Percentiles rank a stretch among this genome's conserved stretches.
Evolutionary conservation across 2,113 vertebrate species (phyloP).

Genomic region (Sterrhoptilus dennistouni): DNA sequence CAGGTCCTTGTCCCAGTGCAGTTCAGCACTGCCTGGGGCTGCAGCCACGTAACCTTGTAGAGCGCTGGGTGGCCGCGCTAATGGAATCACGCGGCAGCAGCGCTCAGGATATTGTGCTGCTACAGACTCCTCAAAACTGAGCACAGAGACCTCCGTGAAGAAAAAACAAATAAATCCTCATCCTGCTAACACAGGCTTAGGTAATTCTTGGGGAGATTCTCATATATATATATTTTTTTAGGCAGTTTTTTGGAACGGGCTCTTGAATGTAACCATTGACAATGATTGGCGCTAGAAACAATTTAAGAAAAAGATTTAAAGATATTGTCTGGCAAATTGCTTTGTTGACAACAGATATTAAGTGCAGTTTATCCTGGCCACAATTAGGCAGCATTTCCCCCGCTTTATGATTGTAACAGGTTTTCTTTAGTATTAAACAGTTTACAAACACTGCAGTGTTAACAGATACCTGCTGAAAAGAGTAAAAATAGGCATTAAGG

Average conservation of each 20-base stretch:
- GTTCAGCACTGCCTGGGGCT: neutral
- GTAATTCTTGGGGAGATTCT: neutral
- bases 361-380: conserved; percentile 40
- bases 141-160: rapidly evolving
- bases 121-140: neutral
- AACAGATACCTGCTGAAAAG: neutral
- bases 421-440: neutral
- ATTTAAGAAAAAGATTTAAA: conserved; percentile 26
- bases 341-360: conserved; percentile 57
- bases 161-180: neutral
- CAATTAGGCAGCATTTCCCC: conserved; percentile 47
- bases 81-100: neutral
- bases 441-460: neutral
- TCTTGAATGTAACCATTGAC: neutral
- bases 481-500: neutral
- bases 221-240: rapidly evolving
- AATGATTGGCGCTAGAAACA: conserved; percentile 19
- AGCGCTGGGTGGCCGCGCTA: neutral
- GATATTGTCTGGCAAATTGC: conserved; percentile 9
- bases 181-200: neutral
- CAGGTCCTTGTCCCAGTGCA: rapidly evolving
- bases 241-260: neutral
- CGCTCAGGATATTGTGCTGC: neutral
- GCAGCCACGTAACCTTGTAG: neutral
- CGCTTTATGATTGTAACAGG: neutral